These are phyloP conservation scores for Apis cerana DNA, from an alignment of 1,140 invertebrate genomes.

Conservation along the genomic window DNA sequence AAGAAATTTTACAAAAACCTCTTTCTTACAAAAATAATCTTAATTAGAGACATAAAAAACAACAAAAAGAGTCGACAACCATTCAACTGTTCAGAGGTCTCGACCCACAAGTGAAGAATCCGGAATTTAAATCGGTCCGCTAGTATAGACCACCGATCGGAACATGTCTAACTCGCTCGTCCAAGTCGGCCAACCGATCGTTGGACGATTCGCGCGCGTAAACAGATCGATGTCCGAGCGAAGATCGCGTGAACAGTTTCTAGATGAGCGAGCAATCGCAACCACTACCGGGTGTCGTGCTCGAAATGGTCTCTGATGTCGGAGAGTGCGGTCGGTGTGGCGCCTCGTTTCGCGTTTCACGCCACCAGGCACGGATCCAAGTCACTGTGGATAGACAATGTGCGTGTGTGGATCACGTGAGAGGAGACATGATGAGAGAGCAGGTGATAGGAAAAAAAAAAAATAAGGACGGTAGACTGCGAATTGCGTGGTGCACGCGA, in stretches of 20 bases:
- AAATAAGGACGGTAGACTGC: constrained; percentile 18
- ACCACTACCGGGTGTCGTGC: constrained; percentile 72
- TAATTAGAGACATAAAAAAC: too few relatives aligned
- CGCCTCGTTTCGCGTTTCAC: constrained; percentile 60
- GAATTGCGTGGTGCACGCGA: constrained; percentile 65
- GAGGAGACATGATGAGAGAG: not conserved
- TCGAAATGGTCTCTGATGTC: constrained; percentile 60
- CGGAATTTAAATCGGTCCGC: too few relatives aligned
- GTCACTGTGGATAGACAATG: not conserved
- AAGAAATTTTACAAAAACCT: too few relatives aligned
- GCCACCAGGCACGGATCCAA: constrained; percentile 8
- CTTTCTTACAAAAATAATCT: too few relatives aligned
- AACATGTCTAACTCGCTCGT: not conserved
- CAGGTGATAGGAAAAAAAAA: constrained; percentile 37
- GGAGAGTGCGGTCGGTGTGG: constrained; percentile 58
- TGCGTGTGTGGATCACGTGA: not conserved
- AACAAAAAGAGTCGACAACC: too few relatives aligned
- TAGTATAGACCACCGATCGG: too few relatives aligned
- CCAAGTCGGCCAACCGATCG: not conserved
- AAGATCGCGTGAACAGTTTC: constrained; percentile 69
- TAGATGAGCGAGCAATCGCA: constrained; percentile 62
- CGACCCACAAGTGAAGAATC: too few relatives aligned
- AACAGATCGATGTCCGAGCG: constrained; percentile 45
- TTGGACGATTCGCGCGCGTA: constrained; percentile 27
- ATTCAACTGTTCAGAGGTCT: too few relatives aligned